Evolutionary conservation across 2,888 invertebrate species (phyloP).

Genomic region (Deroplatys truncata): DNA sequence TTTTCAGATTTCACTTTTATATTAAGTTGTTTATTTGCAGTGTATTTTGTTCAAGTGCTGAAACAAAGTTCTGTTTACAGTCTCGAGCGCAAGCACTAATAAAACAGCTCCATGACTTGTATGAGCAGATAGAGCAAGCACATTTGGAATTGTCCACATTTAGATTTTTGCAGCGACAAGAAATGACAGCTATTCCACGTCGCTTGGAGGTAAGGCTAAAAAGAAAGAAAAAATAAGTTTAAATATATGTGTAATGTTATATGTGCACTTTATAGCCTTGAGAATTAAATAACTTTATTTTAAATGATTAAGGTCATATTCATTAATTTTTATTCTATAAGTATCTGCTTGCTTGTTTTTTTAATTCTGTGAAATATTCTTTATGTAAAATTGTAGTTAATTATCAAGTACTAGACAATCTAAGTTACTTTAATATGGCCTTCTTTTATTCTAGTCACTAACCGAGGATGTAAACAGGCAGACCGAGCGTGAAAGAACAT

Average conservation of each 20-base stretch:
- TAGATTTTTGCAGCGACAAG: conserved; percentile 82
- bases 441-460: conserved; percentile 58
- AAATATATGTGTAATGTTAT: neutral
- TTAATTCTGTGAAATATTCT: no score
- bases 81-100: conserved; percentile 64
- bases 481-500: conserved; percentile 81
- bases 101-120: conserved; percentile 81
- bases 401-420: no score
- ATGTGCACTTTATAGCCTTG: neutral
- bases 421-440: neutral
- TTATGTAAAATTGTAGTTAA: no score
- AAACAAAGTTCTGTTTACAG: conserved; percentile 13
- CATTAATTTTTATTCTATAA: no score
- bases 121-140: conserved; percentile 87
- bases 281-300: neutral
- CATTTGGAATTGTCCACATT: conserved; percentile 87
- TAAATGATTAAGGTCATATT: no score
- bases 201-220: conserved; percentile 68
- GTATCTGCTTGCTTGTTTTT: no score
- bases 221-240: no score
- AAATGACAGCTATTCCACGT: conserved; percentile 84
- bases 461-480: conserved; percentile 91
- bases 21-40: no score
- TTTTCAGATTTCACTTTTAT: no score
- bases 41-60: neutral